Percentiles rank a stretch among this genome's conserved stretches.
phyloP scores from a whole-genome alignment of 1,140 invertebrate species.

The Dreissena polymorpha region DNA sequence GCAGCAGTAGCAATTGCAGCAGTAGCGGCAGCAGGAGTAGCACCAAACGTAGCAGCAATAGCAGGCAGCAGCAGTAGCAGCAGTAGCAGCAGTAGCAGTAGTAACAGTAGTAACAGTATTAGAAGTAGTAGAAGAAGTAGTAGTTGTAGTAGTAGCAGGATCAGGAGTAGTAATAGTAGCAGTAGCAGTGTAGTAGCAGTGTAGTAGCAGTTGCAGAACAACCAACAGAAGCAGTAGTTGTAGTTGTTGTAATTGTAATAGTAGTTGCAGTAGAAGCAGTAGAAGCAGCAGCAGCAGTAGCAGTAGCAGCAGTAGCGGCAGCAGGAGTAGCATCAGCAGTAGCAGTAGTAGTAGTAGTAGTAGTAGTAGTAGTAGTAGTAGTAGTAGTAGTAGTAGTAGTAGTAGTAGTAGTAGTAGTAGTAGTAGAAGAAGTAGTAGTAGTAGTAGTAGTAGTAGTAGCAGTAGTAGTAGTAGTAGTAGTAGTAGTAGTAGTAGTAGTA shows the following conservation, averaged over 20 bases:
- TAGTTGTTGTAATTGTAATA: too few relatives aligned
- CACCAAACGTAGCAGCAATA: constrained; percentile 4
- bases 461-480: not conserved
- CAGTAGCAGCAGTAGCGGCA: too few relatives aligned
- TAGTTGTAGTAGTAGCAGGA: not conserved
- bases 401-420: constrained; percentile 11
- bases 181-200: too few relatives aligned
- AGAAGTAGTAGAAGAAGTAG: constrained; percentile 12
- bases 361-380: constrained; percentile 9
- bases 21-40: constrained; percentile 24
- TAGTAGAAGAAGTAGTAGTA: constrained; percentile 19
- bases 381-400: constrained; percentile 42
- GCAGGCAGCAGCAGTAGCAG: too few relatives aligned
- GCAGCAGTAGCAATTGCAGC: constrained; percentile 12
- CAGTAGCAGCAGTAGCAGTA: constrained; percentile 24
- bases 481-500: not conserved
- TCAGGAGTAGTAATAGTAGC: too few relatives aligned
- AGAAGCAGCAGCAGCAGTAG: too few relatives aligned
- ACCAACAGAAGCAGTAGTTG: too few relatives aligned
- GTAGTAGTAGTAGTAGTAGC: constrained; percentile 5
- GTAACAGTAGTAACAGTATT: constrained; percentile 22
- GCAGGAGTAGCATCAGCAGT: too few relatives aligned
- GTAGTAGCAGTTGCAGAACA: too few relatives aligned
- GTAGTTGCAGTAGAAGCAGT: too few relatives aligned
- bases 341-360: too few relatives aligned